Evolutionary conservation across 2,113 vertebrate species (phyloP).

Genomic region (Clarias batrachus): DNA sequence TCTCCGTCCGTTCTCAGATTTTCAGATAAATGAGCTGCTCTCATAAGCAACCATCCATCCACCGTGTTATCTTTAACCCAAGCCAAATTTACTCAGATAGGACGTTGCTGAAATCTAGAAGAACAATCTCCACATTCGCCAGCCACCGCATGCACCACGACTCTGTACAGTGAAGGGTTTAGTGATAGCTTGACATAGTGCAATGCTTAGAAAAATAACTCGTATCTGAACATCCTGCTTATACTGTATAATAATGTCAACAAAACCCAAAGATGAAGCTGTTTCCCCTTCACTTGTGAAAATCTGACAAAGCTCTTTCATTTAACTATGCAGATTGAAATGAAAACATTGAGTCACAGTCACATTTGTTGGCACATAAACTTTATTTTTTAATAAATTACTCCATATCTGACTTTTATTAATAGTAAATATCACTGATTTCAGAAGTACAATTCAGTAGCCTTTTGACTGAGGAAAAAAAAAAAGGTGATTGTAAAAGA

Average conservation of each 20-base stretch:
- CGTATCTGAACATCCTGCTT: background rate
- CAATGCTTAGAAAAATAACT: background rate
- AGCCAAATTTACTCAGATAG: background rate
- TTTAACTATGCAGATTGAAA: background rate
- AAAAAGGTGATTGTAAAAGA: conserved; percentile 24
- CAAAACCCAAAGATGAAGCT: background rate
- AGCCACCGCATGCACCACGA: background rate
- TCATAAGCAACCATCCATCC: background rate
- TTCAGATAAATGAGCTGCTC: background rate
- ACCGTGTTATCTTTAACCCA: background rate
- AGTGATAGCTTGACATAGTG: background rate
- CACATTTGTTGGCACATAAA: conserved; percentile 39
- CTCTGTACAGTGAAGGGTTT: background rate
- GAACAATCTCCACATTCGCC: background rate
- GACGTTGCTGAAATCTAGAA: background rate
- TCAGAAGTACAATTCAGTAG: conserved; percentile 46
- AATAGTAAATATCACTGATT: conserved; percentile 41
- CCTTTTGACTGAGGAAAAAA: conserved; percentile 34
- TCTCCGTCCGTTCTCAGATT: background rate
- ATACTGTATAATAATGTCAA: background rate
- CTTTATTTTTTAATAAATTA: conserved; percentile 63
- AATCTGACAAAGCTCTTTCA: background rate
- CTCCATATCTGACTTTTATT: conserved; percentile 37
- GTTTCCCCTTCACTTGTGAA: background rate
- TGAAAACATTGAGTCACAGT: conserved; percentile 32